Base-by-base conservation (phyloP, 2,113 vertebrate genomes). In the Paratilapia polleni region DNA sequence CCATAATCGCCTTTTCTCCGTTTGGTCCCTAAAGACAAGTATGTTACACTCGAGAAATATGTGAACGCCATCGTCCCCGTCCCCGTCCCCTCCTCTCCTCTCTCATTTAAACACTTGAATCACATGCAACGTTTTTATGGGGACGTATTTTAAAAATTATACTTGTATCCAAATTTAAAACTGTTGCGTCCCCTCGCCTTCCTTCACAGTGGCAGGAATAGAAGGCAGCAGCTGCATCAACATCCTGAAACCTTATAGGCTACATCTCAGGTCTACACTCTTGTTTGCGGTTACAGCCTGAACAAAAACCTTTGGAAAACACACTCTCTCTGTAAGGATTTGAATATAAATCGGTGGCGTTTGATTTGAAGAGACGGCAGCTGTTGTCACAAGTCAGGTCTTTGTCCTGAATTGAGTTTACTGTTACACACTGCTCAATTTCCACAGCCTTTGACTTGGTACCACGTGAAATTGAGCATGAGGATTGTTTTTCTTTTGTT, bases 151-250 rank as follows among this genome's bases (percentile, higher is more conserved):
- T 41, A 28, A 54, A 2, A 66, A 43, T 19, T 38, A 41, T n/a
- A 41, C 26, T 36, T 15, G 26, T 4, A 14, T 73, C 84, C 75
- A 58, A 24, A 82, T 78, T 3, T 90, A 24, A 88, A 90, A 89
- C 94, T 94, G 91, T 94, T 93, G 90, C 91, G 66, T 74, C 77
- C 80, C 64, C 64, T 41, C 24, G 43, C 62, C 75, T 80, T 85
- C 57, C 77, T 78, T 57, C 68, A 66, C 87, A 47, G 90, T 85
- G 86, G 87, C 93, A 93, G 89, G 88, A 95, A 94, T 94, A 91
- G 93, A 93, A 93, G 89, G 95, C 90, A 95, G 95, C 92, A 93
- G 93, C 94, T 92, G 90, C 88, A 91, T 68, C 91, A 92, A 91
- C 93, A 94, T 91, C 93, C 81, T 91, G 92, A 94, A 95, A 94